Conservation (phyloP, 2,888 invertebrate genomes). For the Crossocerus cetratus region DNA sequence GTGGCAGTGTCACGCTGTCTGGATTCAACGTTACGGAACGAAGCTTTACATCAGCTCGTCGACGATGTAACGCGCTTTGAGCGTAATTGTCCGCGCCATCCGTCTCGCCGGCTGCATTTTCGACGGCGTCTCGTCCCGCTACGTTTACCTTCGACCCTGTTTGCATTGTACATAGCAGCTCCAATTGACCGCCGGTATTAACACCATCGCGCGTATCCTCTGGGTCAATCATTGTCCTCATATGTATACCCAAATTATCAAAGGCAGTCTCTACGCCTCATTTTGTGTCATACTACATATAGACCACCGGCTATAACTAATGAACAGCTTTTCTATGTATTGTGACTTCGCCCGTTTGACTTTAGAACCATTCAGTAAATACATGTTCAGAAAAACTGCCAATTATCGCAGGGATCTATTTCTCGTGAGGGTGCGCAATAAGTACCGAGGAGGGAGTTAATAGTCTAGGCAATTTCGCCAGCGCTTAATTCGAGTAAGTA, state of each 20-base stretch:
- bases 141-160: constrained; percentile 6
- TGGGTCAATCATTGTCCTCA: neutral
- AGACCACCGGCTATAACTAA: too few species aligned
- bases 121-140: constrained; percentile 13
- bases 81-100: constrained; percentile 32
- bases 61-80: constrained; percentile 25
- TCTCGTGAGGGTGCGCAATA: too few species aligned
- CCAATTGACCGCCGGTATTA: too few species aligned
- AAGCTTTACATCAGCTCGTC: constrained; percentile 5
- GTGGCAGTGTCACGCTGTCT: constrained; percentile 24
- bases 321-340: too few species aligned
- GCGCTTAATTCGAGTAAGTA: neutral
- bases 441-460: constrained; percentile 7
- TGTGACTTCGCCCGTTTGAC: too few species aligned
- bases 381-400: too few species aligned
- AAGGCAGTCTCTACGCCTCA: too few species aligned
- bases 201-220: neutral
- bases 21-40: constrained; percentile 23
- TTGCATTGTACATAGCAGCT: neutral
- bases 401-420: too few species aligned
- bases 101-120: constrained; percentile 3
- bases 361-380: too few species aligned
- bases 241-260: too few species aligned
- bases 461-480: constrained; percentile 1
- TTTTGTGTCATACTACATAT: too few species aligned